Evolutionary conservation across 2,113 vertebrate genomes (phyloP).

Genomic region (Xenopus laevis): DNA sequence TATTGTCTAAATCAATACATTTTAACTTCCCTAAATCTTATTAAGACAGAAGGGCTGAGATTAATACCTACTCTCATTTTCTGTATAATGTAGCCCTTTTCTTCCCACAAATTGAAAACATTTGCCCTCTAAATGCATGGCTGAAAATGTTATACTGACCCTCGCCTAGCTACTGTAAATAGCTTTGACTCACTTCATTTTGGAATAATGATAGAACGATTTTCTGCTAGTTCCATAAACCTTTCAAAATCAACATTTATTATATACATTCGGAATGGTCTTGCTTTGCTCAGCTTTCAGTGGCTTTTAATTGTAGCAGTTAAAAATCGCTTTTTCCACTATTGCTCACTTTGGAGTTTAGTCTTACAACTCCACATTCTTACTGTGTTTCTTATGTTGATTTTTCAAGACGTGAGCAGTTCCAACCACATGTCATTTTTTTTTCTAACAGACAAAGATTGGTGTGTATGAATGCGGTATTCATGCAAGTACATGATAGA

Average conservation of each 20-base stretch:
- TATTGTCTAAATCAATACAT: too few relatives aligned
- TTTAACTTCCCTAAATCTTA: too few relatives aligned
- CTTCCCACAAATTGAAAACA: too few relatives aligned
- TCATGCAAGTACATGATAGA: constrained; percentile 31
- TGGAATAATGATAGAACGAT: constrained; percentile 13
- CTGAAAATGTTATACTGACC: background rate
- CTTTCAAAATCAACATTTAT: constrained; percentile 23
- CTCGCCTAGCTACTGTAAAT: background rate
- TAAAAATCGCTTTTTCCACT: constrained; percentile 29
- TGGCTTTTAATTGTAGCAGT: constrained; percentile 5
- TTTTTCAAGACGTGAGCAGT: constrained; percentile 22
- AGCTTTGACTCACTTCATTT: constrained; percentile 14
- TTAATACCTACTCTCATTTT: too few relatives aligned
- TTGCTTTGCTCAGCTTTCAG: constrained; percentile 11
- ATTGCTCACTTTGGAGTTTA: constrained; percentile 23
- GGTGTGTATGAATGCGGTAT: constrained; percentile 37
- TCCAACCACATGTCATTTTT: constrained; percentile 35
- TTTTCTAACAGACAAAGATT: constrained; percentile 31
- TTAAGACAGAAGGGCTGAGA: too few relatives aligned
- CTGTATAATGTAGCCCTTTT: too few relatives aligned
- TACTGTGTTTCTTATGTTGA: constrained; percentile 28
- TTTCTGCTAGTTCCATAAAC: constrained; percentile 12
- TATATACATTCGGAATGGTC: constrained; percentile 1
- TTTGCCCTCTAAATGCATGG: too few relatives aligned
- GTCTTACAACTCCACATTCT: constrained; percentile 19